Conservation (phyloP, 2,888 invertebrate species). For the Myathropa florea region DNA sequence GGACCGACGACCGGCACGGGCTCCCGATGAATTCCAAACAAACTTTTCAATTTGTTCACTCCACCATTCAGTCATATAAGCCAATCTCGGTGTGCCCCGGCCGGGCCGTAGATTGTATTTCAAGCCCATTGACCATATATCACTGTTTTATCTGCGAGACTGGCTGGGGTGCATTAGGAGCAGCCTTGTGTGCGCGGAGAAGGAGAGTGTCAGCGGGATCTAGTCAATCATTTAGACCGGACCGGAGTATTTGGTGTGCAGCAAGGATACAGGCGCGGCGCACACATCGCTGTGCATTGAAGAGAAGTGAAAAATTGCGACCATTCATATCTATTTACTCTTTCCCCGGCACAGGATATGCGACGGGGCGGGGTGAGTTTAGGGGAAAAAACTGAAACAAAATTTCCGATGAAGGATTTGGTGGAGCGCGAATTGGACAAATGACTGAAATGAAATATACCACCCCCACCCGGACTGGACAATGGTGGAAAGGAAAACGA, state of each 20-base stretch:
- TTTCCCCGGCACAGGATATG: background rate
- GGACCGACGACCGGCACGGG: background rate
- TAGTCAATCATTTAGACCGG: conserved; percentile 62
- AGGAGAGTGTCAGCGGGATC: background rate
- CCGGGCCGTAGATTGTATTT: conserved; percentile 49
- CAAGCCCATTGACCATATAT: conserved; percentile 58
- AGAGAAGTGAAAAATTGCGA: conserved; percentile 56
- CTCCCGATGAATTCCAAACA: background rate
- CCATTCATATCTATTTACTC: conserved; percentile 66
- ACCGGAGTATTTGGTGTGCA: conserved; percentile 3
- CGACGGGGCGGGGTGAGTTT: background rate
- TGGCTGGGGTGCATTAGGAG: conserved; percentile 18
- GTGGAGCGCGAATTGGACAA: conserved; percentile 63
- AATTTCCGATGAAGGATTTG: conserved; percentile 63
- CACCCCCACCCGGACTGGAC: too few relatives aligned
- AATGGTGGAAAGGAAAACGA: too few relatives aligned
- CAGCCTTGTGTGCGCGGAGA: background rate
- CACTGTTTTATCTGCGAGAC: conserved; percentile 53
- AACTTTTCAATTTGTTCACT: conserved; percentile 62
- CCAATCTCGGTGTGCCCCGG: conserved; percentile 12
- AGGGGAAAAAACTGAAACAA: conserved; percentile 7
- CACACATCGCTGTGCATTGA: background rate
- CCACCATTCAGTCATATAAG: conserved; percentile 47
- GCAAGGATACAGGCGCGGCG: background rate
- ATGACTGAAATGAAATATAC: conserved; percentile 51